Evolutionary conservation across 2,888 invertebrate genomes (phyloP).

Genomic region (Polymixis lichenea): DNA sequence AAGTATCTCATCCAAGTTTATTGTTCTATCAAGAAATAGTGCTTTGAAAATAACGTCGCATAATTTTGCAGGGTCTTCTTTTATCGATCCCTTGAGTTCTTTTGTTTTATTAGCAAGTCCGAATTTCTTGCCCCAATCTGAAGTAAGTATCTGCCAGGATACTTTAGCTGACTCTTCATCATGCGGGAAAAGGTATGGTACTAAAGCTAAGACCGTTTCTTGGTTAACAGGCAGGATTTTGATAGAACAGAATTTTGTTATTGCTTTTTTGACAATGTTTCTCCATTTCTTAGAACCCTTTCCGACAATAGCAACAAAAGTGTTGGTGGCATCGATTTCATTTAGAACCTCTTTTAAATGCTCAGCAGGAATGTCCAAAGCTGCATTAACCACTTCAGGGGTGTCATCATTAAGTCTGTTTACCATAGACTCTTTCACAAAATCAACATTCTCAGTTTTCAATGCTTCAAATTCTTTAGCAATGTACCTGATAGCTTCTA

Average conservation of each 20-base stretch:
- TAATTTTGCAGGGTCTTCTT: conserved; percentile 73
- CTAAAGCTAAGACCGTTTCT: conserved; percentile 89
- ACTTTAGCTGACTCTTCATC: conserved; percentile 76
- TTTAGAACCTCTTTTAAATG: conserved; percentile 84
- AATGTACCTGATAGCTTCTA: conserved; percentile 92
- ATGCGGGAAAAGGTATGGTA: conserved; percentile 92
- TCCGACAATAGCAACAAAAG: conserved; percentile 88
- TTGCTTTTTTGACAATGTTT: conserved; percentile 80
- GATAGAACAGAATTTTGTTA: conserved; percentile 87
- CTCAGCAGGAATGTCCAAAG: conserved; percentile 85
- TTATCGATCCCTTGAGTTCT: conserved; percentile 67
- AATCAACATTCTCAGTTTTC: conserved; percentile 89
- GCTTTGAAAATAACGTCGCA: conserved; percentile 78
- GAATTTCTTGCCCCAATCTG: conserved; percentile 82
- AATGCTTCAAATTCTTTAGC: conserved; percentile 88
- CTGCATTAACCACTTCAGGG: conserved; percentile 90
- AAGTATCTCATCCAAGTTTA: conserved; percentile 76
- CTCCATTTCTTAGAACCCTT: conserved; percentile 84
- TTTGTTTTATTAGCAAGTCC: conserved; percentile 71
- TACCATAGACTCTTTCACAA: conserved; percentile 91
- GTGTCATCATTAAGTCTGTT: conserved; percentile 93
- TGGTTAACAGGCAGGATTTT: conserved; percentile 88
- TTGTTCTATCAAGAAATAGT: conserved; percentile 75
- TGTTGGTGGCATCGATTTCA: conserved; percentile 83
- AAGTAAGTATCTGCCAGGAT: conserved; percentile 80